Base-by-base conservation (phyloP, 1,140 invertebrate species). In the Proales similis region DNA sequence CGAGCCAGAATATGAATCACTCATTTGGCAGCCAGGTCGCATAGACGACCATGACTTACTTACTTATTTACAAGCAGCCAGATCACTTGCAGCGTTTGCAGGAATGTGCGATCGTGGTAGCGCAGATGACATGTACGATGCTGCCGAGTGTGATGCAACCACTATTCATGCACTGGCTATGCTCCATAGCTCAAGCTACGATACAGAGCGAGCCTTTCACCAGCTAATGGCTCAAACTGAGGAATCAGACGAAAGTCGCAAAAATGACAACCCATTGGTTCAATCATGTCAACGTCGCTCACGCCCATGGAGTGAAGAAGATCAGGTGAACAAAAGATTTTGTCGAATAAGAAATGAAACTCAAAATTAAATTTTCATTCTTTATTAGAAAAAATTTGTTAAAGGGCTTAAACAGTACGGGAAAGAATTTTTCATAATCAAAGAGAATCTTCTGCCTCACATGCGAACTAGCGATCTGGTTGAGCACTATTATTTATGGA, bases 401-500 rank as follows among this genome's bases (percentile, higher is more conserved):
- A 96, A 96, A 80, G 94, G 94, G 67, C 82, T 98, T 60, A 81
- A 91, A 63, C 89, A 92, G 72, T 93, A 94, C 81, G 94, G 94
- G 67, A 99, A 99, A 79, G 97, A 98, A 79, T 99, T 98, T 78
- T 94, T 93, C 75, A 86, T 91, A 68, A 97, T 99, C 67, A 82
- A 86, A 66, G 94, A 94, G 77, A 92, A 97, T 76, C 80, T 96
- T 51, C 79, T 97, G 65, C 89, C 91, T 2, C 27, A 49, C 24
- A 63, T 43, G 45, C 22, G 43, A 26, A 47, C 43, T 7, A 9
- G 30, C n/a, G 61, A 98, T 71, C 78, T 98, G 68, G 90, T 99
- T 24, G 91, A 96, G 72, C 98, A 90, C 79, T 99, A 98, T 77
- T 99, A 99, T 79, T 81, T 96, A 72, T 99, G 93, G 94, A 99